These are phyloP conservation scores for Polydrusus cervinus DNA, from an alignment of 2,888 invertebrate species.

Conservation along the genomic window DNA sequence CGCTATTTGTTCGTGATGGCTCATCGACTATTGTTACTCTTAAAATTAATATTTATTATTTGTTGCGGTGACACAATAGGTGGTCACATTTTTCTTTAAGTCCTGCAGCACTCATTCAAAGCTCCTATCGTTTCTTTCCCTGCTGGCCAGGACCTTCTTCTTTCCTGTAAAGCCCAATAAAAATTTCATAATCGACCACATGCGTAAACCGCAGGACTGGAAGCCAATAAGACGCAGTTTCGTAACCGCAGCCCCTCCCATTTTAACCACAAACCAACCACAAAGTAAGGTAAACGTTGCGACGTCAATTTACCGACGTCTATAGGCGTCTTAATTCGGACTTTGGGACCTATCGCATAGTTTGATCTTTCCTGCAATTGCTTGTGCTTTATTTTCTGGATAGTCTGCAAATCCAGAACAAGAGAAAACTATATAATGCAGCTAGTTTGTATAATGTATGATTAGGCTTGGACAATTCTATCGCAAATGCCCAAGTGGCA, in stretches of 20 bases:
- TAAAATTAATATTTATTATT: too few species aligned
- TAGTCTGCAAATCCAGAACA: background rate
- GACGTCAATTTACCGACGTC: conserved; percentile 68
- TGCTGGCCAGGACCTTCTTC: background rate
- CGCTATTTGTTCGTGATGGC: too few species aligned
- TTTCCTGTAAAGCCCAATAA: conserved; percentile 66
- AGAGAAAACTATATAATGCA: too few species aligned
- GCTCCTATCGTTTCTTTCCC: background rate
- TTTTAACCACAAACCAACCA: conserved; percentile 71
- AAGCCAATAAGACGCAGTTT: conserved; percentile 75
- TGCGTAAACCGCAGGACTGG: conserved; percentile 75
- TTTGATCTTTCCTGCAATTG: conserved; percentile 45
- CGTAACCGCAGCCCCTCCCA: conserved; percentile 75
- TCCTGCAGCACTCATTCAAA: background rate
- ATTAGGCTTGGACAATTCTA: background rate
- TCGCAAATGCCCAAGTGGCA: background rate
- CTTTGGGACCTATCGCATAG: conserved; percentile 53
- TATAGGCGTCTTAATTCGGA: conserved; percentile 64
- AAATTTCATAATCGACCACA: conserved; percentile 72
- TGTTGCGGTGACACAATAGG: too few species aligned
- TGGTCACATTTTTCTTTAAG: background rate
- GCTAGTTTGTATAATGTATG: background rate
- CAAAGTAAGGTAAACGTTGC: conserved; percentile 71
- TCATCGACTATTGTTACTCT: too few species aligned
- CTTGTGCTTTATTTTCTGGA: background rate